A percentile compares a stretch with the other conserved stretches of the same genome.
phyloP scores from a whole-genome alignment of 2,797 vertebrate species.

The Pantherophis vulpinus region DNA sequence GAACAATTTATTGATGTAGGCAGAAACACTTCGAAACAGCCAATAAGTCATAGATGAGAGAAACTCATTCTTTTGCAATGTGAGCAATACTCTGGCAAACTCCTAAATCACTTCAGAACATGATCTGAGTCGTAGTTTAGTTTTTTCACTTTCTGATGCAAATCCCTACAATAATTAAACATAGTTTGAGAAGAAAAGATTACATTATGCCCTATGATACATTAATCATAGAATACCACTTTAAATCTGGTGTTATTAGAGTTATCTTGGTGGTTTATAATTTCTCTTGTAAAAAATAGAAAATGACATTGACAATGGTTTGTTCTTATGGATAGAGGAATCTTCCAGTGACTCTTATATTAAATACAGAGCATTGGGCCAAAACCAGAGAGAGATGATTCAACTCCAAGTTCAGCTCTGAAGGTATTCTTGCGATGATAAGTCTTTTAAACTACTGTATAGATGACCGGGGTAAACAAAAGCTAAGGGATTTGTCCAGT shows the following conservation, averaged over 20 bases:
- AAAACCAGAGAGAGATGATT: background rate
- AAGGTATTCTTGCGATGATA: background rate
- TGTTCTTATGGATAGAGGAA: background rate
- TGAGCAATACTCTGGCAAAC: conserved; percentile 47
- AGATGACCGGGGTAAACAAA: background rate
- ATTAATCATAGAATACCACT: conserved; percentile 23
- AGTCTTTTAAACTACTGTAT: background rate
- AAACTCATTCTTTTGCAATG: conserved; percentile 35
- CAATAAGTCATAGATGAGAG: conserved; percentile 66
- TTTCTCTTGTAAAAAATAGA: background rate
- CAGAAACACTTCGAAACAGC: conserved; percentile 71
- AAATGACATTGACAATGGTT: background rate
- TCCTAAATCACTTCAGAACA: conserved; percentile 35
- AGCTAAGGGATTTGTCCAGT: background rate
- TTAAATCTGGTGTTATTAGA: background rate
- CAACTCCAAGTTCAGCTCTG: background rate
- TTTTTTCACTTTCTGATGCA: conserved; percentile 32
- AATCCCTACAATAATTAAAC: conserved; percentile 36
- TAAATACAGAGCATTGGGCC: background rate
- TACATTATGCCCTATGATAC: conserved; percentile 17
- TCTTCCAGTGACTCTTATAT: background rate
- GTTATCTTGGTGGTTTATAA: conserved; percentile 25
- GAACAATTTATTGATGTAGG: conserved; percentile 73
- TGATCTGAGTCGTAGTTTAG: conserved; percentile 27
- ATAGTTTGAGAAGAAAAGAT: conserved; percentile 39